phyloP scores from a whole-genome alignment of 1,140 invertebrate species.

The Phymorhynchus buccinoides region DNA sequence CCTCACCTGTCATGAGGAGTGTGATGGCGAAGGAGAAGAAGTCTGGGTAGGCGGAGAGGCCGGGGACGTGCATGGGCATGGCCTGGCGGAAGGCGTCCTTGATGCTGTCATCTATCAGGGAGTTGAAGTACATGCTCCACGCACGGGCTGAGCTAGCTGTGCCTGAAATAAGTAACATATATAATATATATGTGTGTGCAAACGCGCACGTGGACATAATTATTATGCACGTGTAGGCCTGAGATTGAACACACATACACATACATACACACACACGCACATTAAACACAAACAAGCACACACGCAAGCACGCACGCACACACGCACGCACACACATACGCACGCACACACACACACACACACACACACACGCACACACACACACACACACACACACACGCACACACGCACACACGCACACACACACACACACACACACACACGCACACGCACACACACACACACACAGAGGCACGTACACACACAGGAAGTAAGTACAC shows the following conservation, averaged over 20 bases:
- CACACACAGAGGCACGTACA: neutral
- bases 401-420: neutral
- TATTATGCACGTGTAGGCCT: too few species aligned
- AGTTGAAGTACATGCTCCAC: conserved; percentile 71
- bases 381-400: neutral
- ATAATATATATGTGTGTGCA: too few species aligned
- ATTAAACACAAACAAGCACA: neutral
- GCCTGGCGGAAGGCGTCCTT: conserved; percentile 69
- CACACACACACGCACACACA: neutral
- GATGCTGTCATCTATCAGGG: conserved; percentile 65
- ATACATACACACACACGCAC: too few species aligned
- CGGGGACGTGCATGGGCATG: conserved; percentile 74
- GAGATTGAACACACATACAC: neutral
- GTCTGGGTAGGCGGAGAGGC: conserved; percentile 71
- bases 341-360: neutral
- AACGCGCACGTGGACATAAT: too few species aligned
- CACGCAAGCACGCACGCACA: neutral
- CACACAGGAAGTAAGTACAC: too few species aligned
- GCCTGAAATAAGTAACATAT: too few species aligned
- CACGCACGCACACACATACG: neutral
- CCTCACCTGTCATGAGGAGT: conserved; percentile 70
- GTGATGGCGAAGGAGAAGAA: conserved; percentile 72
- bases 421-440: neutral
- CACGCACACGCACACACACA: neutral
- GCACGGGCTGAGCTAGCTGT: conserved; percentile 73